Conservation (phyloP, 2,797 vertebrate species). For the Mallotus villosus region DNA sequence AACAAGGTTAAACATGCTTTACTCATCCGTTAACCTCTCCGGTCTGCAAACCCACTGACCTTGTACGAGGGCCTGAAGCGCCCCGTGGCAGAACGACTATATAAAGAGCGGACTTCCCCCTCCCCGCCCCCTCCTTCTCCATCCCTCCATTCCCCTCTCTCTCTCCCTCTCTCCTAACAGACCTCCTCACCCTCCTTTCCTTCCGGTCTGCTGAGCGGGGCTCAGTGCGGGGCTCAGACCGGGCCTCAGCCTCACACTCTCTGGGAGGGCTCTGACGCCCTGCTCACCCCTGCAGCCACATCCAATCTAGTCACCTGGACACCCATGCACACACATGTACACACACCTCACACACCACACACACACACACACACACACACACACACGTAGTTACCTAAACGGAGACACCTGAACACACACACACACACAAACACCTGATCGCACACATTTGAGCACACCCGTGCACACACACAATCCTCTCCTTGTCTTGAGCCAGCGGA, state of each 20-base stretch:
- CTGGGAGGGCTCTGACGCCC: conserved; percentile 27
- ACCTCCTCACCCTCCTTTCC: conserved; percentile 5
- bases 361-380: neutral
- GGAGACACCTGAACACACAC: neutral
- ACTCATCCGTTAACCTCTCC: conserved; percentile 19
- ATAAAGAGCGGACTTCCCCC: conserved; percentile 38
- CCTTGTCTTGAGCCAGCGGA: conserved; percentile 44
- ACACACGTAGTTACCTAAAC: neutral
- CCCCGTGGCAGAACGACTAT: neutral
- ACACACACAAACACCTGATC: conserved; percentile 6
- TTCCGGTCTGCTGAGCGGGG: conserved; percentile 27
- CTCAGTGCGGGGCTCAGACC: conserved; percentile 17
- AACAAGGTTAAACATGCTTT: conserved; percentile 23
- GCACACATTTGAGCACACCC: conserved; percentile 8
- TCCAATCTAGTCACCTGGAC: conserved; percentile 40
- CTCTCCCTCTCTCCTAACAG: neutral
- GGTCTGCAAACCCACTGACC: neutral
- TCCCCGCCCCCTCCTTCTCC: conserved; percentile 8
- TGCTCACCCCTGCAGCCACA: conserved; percentile 35
- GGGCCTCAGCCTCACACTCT: conserved; percentile 18
- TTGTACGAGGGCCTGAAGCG: conserved; percentile 23
- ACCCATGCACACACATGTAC: neutral
- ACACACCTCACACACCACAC: neutral
- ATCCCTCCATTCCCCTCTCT: conserved; percentile 20
- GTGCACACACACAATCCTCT: conserved; percentile 24